Base-by-base conservation (phyloP, 2,888 invertebrate species). In the Mesoligia furuncula region DNA sequence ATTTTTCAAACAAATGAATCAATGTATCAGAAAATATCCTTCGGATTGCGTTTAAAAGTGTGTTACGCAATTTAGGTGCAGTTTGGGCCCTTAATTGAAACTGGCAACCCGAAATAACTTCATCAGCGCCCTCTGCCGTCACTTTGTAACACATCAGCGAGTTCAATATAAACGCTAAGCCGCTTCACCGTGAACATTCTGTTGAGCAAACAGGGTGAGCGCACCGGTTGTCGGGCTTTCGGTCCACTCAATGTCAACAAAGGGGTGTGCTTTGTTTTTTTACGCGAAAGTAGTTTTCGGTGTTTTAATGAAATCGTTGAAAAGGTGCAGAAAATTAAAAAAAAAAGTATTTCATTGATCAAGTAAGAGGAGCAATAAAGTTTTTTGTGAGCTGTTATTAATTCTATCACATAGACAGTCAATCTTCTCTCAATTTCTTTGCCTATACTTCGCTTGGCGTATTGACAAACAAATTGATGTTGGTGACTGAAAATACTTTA, bases 161-260 rank as follows among this genome's bases (percentile, higher is more conserved):
- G 62, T 74, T 54, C 64, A 86, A 84, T 86, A 81, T 51, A 73
- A 83, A 79, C 66, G 66, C 73, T 75, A 71, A 75, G 42, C 45
- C 84, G 66, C 36, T 65, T 45, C 64, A 69, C 83, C 71, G 85
- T 82, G 62, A 86, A 68, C 51, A 73, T 64, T 82, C n/a, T 66
- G 77, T 31, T 45, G 42, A 61, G 54, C 67, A 81, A 85, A 81
- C 76, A 78, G 57, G 31, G 81, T 67, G 74, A 57, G 75, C 64
- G 75, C 62, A 71, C 77, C 81, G 64, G 57, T 68, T 61, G 48
- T 62, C 75, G 64, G 64, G 57, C 68, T 68, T 48, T 59, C 73
- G 62, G 61, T 42, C 48, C 68, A 83, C 73, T 74, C 74, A 31
- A 71, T 51, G 72, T 64, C 73, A 75, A 84, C 67, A 83, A 71